A percentile compares a stretch with the other conserved stretches of the same genome.
These are phyloP conservation scores for Phortica okadai DNA, from an alignment of 2,888 invertebrate genomes.

Conservation along the genomic window DNA sequence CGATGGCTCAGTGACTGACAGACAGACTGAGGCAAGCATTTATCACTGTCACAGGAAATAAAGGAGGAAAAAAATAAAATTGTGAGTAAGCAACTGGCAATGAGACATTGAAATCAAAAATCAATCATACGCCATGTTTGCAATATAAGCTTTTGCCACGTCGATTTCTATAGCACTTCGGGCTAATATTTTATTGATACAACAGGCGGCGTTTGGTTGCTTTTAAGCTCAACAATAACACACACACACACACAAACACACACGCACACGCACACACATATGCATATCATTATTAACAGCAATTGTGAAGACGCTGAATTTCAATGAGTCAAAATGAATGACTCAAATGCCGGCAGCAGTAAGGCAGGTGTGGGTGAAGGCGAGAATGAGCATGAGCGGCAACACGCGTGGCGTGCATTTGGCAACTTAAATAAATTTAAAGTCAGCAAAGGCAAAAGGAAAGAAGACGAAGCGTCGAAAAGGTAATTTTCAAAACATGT, in stretches of 20 bases:
- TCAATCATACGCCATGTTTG: constrained; percentile 24
- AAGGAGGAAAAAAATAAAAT: background rate
- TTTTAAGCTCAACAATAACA: background rate
- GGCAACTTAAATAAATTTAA: constrained; percentile 26
- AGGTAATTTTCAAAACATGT: constrained; percentile 7
- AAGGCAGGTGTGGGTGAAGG: background rate
- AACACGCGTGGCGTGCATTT: constrained; percentile 6
- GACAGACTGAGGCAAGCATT: background rate
- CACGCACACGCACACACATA: constrained; percentile 2
- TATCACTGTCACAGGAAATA: constrained; percentile 13
- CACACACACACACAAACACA: constrained; percentile 4
- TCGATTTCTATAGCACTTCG: background rate
- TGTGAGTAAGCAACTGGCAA: constrained; percentile 7
- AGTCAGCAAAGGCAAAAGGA: background rate
- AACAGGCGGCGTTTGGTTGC: too few relatives aligned
- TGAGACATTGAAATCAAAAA: constrained; percentile 30
- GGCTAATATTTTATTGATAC: too few relatives aligned
- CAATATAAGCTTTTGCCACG: background rate
- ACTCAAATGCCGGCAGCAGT: background rate
- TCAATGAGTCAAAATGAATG: constrained; percentile 13
- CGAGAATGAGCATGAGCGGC: background rate
- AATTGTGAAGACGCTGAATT: constrained; percentile 11
- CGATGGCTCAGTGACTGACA: too few relatives aligned
- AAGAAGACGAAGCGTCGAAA: background rate
- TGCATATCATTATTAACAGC: constrained; percentile 18